Evolutionary conservation across 1,140 invertebrate species (phyloP), one percentile per base, ranked within the genome.

Genomic region (Drosophila ananassae): DNA sequence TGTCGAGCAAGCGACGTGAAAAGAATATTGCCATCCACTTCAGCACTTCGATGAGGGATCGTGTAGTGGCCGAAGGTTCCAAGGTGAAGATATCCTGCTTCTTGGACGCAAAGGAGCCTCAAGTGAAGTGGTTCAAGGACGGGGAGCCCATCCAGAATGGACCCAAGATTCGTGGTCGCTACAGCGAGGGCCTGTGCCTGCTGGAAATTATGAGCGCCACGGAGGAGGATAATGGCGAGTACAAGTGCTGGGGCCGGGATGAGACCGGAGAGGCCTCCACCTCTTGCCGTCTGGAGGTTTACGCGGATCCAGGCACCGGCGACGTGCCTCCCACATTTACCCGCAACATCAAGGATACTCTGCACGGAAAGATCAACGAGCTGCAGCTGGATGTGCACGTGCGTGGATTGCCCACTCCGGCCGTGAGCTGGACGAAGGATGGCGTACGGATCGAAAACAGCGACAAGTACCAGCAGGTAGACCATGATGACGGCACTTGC

Each of bases 1-100:
- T 91, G 63, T 89, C 73, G 9, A 92, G 77, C 64, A 91, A 87
- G 50, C 79, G 83, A 0, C 89, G 91, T 5, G 91, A 92, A 52
- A 91, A 91, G 52, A 82, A 89, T 25, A 90, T 91, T 30, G 91
- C 77, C 17, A 91, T 92, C 12, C 84, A 92, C 53, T 92, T 92
- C n/a, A 77, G 77, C 24, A 85, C 91, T 4, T 87, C 89, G 3
- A 80, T 98, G 59, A 95, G 95, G 3, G 95, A 97, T 89, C 94
- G 96, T 67, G 95, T 95, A 8, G 95, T 96, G 4, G 95, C 95
- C 1, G 94, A 95, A 79, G 95, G 95, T 1, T 95, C 96, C 8
- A 93, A 95, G 61, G 95, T 97, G 2, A 96, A 95, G 89, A 92
- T 99, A 8, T 96, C 96, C 2, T 98, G 98, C 90, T 96, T 96